Evolutionary conservation across 2,113 vertebrate genomes (phyloP), one percentile per base, ranked within the genome.

Genomic region (Gorilla gorilla): DNA sequence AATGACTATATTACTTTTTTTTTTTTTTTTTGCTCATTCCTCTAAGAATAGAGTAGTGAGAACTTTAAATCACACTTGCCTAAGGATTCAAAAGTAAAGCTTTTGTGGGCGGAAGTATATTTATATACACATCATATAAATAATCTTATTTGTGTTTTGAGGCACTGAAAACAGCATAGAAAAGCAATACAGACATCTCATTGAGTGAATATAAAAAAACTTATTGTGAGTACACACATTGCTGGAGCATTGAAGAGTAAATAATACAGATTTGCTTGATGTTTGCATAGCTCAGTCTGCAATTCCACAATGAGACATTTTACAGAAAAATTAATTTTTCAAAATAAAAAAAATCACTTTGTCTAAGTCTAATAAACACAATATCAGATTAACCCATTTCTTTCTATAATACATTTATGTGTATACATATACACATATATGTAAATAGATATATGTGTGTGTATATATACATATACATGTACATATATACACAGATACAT

Each of bases 41-140:
- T 66, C 43, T 93, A 91, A 98, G 97, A 87, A 87, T 96, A 95
- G 76, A 96, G 25, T 86, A 96, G 70, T 92, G 68, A 45, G 25
- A 89, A 97, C 43, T 97, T 88, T 94, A 97, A 98, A 97, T 98
- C 95, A 98, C 0, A 12, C 87, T 98, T 98, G 72, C 83, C 83
- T 97, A 83, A 97, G 70, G 82, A 97, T 97, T 98, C 95, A 98
- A 83, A 92, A 97, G 97, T 97, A 98, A 96, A 86, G 86, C 96
- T 72, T 92, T 97, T 97, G 98, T 98, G 97, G 97, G 96, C 96
- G 76, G 90, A 94, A 98, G 84, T 97, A 92, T 40, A 40, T 40
- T 40, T 40, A 98, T 98, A 98, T 98, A 97, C 52, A 30, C 79
- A 64, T 97, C 97, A 80, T 93, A 94, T 91, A 98, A 98, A 98